These are phyloP conservation scores for Uria aalge DNA, from an alignment of 2,113 vertebrate genomes.

Conservation along the genomic window DNA sequence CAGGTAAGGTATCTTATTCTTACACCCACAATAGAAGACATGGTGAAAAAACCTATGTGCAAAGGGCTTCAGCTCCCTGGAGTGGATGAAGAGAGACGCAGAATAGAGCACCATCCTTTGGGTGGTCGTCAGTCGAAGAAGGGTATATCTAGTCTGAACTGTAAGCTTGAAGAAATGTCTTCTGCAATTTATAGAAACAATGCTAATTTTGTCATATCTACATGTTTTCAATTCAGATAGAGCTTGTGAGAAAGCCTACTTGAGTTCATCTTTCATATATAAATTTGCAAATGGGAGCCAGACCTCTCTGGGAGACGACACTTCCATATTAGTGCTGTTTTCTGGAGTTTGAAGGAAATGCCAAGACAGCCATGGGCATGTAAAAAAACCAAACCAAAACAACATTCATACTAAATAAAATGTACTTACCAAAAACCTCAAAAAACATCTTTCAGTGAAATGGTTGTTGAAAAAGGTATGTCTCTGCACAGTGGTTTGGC, in stretches of 20 bases:
- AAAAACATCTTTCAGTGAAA: not conserved
- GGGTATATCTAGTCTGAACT: not conserved
- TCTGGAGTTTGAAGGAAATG: not conserved
- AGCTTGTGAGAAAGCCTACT: not conserved
- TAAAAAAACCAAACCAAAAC: not conserved
- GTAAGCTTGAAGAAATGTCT: not conserved
- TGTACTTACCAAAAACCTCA: fast-evolving
- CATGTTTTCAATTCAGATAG: not conserved
- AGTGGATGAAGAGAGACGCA: not conserved
- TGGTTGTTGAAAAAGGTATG: not conserved
- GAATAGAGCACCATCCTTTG: not conserved
- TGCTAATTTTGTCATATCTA: not conserved
- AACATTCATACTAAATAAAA: not conserved
- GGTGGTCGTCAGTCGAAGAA: not conserved
- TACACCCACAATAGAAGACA: not conserved
- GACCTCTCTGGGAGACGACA: not conserved
- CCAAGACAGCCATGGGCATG: not conserved
- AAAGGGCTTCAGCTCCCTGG: not conserved
- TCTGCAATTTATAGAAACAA: not conserved
- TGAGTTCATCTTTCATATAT: not conserved
- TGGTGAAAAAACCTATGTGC: not conserved
- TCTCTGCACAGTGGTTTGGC: not conserved
- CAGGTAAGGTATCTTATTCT: not conserved
- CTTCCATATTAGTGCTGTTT: not conserved
- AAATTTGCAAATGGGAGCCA: not conserved